Evolutionary conservation across 1,140 invertebrate genomes (phyloP).

Genomic region (Drosophila guanche): DNA sequence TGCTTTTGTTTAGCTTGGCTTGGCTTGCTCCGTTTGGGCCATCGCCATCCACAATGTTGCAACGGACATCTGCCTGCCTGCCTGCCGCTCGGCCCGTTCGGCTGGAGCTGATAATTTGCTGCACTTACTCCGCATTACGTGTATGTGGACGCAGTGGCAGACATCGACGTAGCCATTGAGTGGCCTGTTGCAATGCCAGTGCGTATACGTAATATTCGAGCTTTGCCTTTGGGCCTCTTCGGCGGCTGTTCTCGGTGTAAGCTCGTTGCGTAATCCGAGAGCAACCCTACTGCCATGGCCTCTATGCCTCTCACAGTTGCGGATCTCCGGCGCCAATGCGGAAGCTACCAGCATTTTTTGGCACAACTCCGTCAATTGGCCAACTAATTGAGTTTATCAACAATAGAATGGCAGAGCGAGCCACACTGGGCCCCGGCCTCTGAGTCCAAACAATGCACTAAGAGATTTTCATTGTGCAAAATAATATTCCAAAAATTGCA

Average conservation of each 20-base stretch:
- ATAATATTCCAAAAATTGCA: neutral
- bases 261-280: conserved; percentile 16
- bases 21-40: conserved; percentile 19
- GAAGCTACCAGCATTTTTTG: conserved; percentile 39
- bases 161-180: conserved; percentile 43
- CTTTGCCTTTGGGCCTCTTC: conserved; percentile 1
- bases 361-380: conserved; percentile 48
- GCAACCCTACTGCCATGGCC: neutral
- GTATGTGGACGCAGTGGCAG: conserved; percentile 35
- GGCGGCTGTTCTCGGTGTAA: conserved; percentile 22
- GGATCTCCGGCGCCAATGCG: conserved; percentile 13
- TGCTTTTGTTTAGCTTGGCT: conserved; percentile 64
- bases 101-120: conserved; percentile 73
- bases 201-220: conserved; percentile 74
- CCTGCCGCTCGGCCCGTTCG: conserved; percentile 9
- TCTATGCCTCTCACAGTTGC: conserved; percentile 1
- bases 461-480: conserved; percentile 16
- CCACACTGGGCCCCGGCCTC: neutral
- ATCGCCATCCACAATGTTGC: conserved; percentile 54
- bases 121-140: conserved; percentile 71
- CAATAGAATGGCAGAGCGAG: conserved; percentile 43
- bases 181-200: conserved; percentile 56
- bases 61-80: conserved; percentile 68
- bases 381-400: conserved; percentile 71
- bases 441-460: conserved; percentile 25